These are phyloP conservation scores for Esox lucius DNA, from an alignment of 2,797 vertebrate genomes.

Conservation along the genomic window DNA sequence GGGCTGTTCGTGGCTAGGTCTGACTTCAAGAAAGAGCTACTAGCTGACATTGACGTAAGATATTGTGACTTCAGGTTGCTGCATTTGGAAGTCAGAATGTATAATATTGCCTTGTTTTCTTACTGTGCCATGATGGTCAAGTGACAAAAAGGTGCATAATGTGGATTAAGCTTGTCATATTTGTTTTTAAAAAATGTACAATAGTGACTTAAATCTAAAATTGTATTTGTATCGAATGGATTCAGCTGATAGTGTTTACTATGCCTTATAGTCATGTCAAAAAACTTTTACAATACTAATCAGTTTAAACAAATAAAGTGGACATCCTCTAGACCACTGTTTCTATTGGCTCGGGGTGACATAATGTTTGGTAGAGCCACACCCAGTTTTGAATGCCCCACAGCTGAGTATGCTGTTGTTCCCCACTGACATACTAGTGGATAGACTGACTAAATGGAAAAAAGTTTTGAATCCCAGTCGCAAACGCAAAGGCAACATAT, in stretches of 20 bases:
- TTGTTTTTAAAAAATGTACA: too few species aligned
- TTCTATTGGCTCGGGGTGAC: not conserved
- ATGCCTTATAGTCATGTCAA: too few species aligned
- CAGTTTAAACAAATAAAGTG: too few species aligned
- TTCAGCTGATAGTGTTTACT: too few species aligned
- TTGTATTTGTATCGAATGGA: too few species aligned
- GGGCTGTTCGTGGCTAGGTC: not conserved
- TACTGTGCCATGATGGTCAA: too few species aligned
- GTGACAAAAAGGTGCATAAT: too few species aligned
- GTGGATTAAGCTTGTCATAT: too few species aligned
- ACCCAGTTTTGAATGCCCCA: not conserved
- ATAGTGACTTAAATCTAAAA: too few species aligned
- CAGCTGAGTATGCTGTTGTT: not conserved
- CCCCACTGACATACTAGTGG: not conserved
- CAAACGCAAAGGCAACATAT: not conserved
- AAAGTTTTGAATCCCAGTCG: not conserved
- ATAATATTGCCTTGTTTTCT: too few species aligned
- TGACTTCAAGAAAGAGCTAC: not conserved
- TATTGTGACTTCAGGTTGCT: not conserved
- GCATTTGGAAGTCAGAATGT: not conserved
- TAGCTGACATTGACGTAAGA: not conserved
- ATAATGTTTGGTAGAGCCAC: not conserved
- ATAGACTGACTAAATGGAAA: not conserved
- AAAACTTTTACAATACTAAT: too few species aligned
- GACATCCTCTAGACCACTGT: not conserved